Evolutionary conservation across 2,888 invertebrate genomes (phyloP), one percentile per base, ranked within the genome.

Genomic region (Polyommatus iphigenia): DNA sequence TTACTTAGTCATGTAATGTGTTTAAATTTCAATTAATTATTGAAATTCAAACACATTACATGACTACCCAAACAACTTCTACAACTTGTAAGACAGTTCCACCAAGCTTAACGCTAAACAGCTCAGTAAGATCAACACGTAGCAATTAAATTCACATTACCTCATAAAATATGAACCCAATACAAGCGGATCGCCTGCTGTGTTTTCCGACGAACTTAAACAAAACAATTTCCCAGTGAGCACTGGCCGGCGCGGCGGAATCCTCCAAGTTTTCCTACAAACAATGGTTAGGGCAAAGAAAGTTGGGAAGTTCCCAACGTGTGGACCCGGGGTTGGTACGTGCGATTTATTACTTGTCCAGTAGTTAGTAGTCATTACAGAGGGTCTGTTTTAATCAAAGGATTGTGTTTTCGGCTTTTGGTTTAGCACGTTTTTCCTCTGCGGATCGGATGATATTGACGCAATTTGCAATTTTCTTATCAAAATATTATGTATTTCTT

Each of bases 231-330:
- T 89, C 89, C 85, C 87, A 90, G 87, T 88, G 86, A 81, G 87
- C 86, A 87, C 88, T 90, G 92, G 89, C 90, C 90, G 91, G 91
- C 87, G 87, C 90, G 91, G 91, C 87, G 87, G 87, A 85, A 88
- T 90, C 89, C 89, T 85, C 84, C 83, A 90, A 93, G 90, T 91
- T 93, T 85, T 86, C 88, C 88, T 88, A 86, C 89, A 90, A 93
- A 92, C 92, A 92, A 91, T 92, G 89, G 91, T 92, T 91, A 85
- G 88, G 89, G 91, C 91, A 92, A 92, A 92, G 91, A 92, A 91
- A 93, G 88, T 92, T 91, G 84, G 83, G 79, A 81, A 82, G 83
- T 87, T 87, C 87, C 84, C 86, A 86, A 84, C 85, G 85, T 87
- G 87, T 82, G 83, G 86, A 83, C 83, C 29, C 7, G 29, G 75